Evolutionary conservation across 2,888 invertebrate species (phyloP).

Genomic region (Clanis bilineata): DNA sequence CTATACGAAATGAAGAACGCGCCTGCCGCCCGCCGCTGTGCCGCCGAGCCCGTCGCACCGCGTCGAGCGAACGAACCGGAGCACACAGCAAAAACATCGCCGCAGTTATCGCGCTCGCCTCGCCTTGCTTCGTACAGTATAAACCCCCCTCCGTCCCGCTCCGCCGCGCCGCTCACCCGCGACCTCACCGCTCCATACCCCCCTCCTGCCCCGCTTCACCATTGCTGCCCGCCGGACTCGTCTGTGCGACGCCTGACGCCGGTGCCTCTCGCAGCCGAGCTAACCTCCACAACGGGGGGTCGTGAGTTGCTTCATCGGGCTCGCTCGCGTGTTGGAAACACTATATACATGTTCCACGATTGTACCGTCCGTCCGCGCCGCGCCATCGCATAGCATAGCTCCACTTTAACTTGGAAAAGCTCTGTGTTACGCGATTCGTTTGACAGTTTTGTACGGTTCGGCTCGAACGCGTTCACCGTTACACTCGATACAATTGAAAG

Average conservation of each 20-base stretch:
- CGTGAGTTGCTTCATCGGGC: constrained; percentile 65
- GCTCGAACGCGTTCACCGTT: constrained; percentile 58
- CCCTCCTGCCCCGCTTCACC: constrained; percentile 35
- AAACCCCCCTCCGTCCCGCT: constrained; percentile 37
- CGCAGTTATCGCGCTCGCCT: constrained; percentile 72
- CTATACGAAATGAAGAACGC: constrained; percentile 79
- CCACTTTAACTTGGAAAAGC: constrained; percentile 66
- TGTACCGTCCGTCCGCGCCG: constrained; percentile 34
- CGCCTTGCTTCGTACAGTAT: constrained; percentile 45
- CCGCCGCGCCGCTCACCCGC: constrained; percentile 25
- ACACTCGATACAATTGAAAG: constrained; percentile 56
- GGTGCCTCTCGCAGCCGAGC: constrained; percentile 74
- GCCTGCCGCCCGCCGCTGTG: constrained; percentile 72
- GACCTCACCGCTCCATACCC: not conserved
- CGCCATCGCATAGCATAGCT: constrained; percentile 53
- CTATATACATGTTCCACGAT: constrained; percentile 54
- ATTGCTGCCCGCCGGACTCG: constrained; percentile 61
- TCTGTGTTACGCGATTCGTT: constrained; percentile 56
- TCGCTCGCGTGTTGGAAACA: constrained; percentile 52
- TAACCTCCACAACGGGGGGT: constrained; percentile 79
- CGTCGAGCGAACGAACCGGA: constrained; percentile 74
- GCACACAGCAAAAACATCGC: constrained; percentile 79
- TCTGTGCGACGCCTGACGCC: constrained; percentile 70
- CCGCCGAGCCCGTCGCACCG: constrained; percentile 74
- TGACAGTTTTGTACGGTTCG: constrained; percentile 55